These are phyloP conservation scores for Desmophyllum pertusum DNA, from an alignment of 92 coral and sea anemone species.

Conservation along the genomic window DNA sequence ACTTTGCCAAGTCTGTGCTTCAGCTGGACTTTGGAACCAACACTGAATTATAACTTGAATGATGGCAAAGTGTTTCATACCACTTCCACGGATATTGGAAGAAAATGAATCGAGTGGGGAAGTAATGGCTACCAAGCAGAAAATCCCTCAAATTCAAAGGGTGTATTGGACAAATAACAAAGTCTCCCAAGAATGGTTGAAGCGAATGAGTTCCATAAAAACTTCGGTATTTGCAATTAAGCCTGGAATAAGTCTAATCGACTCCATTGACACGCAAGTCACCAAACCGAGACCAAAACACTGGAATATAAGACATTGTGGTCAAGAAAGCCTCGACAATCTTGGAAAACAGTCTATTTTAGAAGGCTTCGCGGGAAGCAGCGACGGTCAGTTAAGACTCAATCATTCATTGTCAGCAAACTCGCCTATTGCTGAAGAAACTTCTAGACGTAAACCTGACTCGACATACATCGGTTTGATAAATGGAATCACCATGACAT, in stretches of 20 bases:
- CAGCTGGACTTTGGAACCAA: not conserved
- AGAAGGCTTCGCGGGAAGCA: not conserved
- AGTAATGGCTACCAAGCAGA: not conserved
- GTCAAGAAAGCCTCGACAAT: not conserved
- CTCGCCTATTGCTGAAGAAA: not conserved
- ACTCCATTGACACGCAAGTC: not conserved
- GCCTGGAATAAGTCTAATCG: not conserved
- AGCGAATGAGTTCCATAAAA: conserved; percentile 14
- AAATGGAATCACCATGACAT: not conserved
- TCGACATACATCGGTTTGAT: conserved; percentile 28
- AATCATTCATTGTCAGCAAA: not conserved
- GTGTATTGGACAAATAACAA: conserved; percentile 14
- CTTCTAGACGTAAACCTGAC: conserved; percentile 19
- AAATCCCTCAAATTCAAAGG: conserved; percentile 2
- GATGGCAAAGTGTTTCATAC: conserved; percentile 14
- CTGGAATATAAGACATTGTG: not conserved
- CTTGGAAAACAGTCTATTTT: not conserved
- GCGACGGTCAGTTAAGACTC: not conserved
- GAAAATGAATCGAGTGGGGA: not conserved
- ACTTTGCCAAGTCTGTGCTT: no score
- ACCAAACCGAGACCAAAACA: not conserved
- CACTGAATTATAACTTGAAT: not conserved
- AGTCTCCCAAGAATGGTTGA: conserved; percentile 21
- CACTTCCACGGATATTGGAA: conserved; percentile 20
- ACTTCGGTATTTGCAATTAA: not conserved